Percentiles rank a stretch among this genome's conserved stretches.
These are phyloP conservation scores for Orius insidiosus DNA, from an alignment of 1,140 invertebrate species.

Conservation along the genomic window DNA sequence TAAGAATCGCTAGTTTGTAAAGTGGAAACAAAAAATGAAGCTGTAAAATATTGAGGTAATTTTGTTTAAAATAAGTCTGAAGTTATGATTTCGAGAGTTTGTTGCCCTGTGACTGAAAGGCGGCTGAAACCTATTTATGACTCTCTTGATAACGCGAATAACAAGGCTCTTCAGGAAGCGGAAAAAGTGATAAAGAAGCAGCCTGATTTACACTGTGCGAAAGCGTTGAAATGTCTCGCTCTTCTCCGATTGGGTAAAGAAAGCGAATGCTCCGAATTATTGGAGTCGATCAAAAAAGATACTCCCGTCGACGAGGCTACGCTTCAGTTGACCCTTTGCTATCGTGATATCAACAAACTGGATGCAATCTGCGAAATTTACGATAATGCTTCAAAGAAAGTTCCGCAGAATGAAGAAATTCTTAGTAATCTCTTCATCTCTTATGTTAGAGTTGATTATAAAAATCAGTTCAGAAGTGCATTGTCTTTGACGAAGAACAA, in stretches of 20 bases:
- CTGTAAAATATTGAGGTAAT: too few species aligned
- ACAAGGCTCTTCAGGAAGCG: constrained; percentile 93
- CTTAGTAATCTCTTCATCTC: constrained; percentile 90
- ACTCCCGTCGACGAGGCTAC: constrained; percentile 79
- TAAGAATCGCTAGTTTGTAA: too few species aligned
- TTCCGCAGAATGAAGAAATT: constrained; percentile 79
- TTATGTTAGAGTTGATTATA: constrained; percentile 80
- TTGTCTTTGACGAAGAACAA: constrained; percentile 78
- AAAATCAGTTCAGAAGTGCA: constrained; percentile 78
- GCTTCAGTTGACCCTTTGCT: constrained; percentile 89
- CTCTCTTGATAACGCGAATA: constrained; percentile 86
- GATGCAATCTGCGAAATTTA: constrained; percentile 76
- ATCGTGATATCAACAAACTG: constrained; percentile 75
- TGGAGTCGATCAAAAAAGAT: constrained; percentile 62
- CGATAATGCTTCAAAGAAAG: constrained; percentile 67
- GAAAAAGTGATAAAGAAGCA: constrained; percentile 91
- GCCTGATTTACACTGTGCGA: constrained; percentile 71
- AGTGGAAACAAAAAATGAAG: too few species aligned
- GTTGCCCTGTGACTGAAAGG: constrained; percentile 53
- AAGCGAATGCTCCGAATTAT: constrained; percentile 51
- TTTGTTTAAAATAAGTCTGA: too few species aligned
- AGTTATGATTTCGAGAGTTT: too few species aligned
- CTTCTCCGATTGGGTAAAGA: constrained; percentile 68
- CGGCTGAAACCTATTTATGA: constrained; percentile 86
- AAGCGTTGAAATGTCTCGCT: constrained; percentile 76